These are phyloP conservation scores for Orthosia incerta DNA, from an alignment of 2,888 invertebrate genomes.

Conservation along the genomic window DNA sequence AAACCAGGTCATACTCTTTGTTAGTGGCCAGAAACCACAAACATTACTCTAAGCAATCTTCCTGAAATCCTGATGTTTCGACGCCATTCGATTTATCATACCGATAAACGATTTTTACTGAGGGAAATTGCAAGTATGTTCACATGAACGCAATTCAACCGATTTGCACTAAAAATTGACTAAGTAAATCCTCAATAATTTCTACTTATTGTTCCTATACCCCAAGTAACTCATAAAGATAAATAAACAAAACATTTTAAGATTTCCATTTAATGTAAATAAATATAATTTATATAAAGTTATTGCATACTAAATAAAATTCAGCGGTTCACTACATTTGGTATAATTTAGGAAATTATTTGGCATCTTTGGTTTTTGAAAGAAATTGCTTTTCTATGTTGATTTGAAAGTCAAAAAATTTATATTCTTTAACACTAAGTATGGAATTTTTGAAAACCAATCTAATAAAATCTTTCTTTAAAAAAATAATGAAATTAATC, in stretches of 20 bases:
- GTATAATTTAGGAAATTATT: slow-evolving; percentile 40
- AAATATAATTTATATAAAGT: slow-evolving; percentile 64
- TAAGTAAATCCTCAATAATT: too few species aligned
- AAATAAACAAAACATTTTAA: slow-evolving; percentile 63
- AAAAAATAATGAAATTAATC: too few species aligned
- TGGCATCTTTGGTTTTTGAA: slow-evolving; percentile 35
- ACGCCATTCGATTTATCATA: too few species aligned
- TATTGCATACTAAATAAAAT: slow-evolving; percentile 54
- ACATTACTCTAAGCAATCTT: too few species aligned
- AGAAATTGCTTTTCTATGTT: background rate
- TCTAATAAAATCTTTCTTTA: too few species aligned
- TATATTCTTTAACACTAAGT: background rate
- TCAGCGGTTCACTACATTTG: slow-evolving; percentile 62
- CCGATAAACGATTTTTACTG: too few species aligned
- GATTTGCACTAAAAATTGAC: too few species aligned
- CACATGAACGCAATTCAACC: too few species aligned
- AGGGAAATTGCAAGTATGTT: too few species aligned
- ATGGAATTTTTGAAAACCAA: background rate
- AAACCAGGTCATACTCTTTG: too few species aligned
- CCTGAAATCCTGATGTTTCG: too few species aligned
- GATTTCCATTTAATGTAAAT: slow-evolving; percentile 68
- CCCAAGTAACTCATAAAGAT: slow-evolving; percentile 33
- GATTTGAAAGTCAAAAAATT: background rate
- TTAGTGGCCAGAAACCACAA: too few species aligned
- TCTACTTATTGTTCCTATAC: slow-evolving; percentile 39